Percentiles rank a stretch among this genome's conserved stretches.
Evolutionary conservation across 2,113 vertebrate species (phyloP).

Genomic region (Ciconia maguari): DNA sequence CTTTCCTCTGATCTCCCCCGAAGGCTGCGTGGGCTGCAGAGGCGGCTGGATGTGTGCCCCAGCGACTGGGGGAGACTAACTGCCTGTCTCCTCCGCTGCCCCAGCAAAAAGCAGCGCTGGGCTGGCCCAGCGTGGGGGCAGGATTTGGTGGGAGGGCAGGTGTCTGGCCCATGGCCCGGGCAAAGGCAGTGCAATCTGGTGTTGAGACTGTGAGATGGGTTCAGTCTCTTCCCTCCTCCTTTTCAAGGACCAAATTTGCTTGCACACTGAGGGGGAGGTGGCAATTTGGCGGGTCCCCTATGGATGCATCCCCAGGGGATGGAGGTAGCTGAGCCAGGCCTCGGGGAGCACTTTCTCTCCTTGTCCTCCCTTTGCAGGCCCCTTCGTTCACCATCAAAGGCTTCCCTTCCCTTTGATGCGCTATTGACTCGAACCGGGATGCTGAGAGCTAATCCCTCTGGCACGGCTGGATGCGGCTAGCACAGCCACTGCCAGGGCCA

Average conservation of each 20-base stretch:
- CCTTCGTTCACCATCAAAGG: not conserved
- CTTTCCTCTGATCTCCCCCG: not conserved
- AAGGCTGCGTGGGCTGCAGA: not conserved
- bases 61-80: rapidly evolving
- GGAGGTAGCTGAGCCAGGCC: not conserved
- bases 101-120: rapidly evolving
- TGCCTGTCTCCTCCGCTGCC: not conserved
- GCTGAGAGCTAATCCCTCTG: not conserved
- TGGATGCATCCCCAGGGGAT: not conserved
- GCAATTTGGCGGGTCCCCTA: not conserved
- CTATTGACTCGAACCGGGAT: not conserved
- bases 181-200: not conserved
- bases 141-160: not conserved
- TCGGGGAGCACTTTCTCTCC: not conserved
- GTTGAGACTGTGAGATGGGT: not conserved
- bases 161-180: not conserved
- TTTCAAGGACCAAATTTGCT: not conserved
- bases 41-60: not conserved
- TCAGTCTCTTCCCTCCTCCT: not conserved
- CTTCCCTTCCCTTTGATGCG: not conserved
- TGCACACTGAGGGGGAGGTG: not conserved
- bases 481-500: rapidly evolving
- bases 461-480: not conserved
- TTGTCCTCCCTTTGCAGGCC: not conserved
- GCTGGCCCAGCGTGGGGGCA: not conserved